These are phyloP conservation scores for Hymenochirus boettgeri DNA, from an alignment of 2,113 vertebrate genomes.

Conservation along the genomic window DNA sequence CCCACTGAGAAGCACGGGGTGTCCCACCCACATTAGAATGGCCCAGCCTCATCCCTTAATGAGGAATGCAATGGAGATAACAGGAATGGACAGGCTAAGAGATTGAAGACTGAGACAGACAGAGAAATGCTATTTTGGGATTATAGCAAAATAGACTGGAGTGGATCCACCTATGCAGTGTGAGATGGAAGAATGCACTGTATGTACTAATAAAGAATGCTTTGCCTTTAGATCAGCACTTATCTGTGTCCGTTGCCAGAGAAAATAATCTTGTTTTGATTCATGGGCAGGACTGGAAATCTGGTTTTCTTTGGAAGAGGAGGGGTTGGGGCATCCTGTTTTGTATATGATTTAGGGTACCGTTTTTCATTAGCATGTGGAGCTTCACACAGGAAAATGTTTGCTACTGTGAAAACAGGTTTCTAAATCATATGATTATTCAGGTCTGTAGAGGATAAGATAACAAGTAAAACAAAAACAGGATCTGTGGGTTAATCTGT, in stretches of 20 bases:
- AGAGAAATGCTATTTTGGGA: background rate
- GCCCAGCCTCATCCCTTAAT: background rate
- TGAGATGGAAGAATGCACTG: background rate
- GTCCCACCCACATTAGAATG: background rate
- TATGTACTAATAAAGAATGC: background rate
- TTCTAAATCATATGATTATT: slow-evolving; percentile 16
- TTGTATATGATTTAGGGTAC: slow-evolving; percentile 17
- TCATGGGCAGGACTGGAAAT: background rate
- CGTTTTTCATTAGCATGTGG: background rate
- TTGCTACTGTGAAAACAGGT: slow-evolving; percentile 17
- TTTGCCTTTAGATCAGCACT: background rate
- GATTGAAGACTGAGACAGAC: too few species aligned
- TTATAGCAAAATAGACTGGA: background rate
- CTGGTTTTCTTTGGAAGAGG: background rate
- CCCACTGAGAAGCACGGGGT: background rate
- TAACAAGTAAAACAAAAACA: slow-evolving; percentile 22
- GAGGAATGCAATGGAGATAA: background rate
- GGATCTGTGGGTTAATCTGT: slow-evolving; percentile 27
- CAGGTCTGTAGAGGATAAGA: slow-evolving; percentile 12
- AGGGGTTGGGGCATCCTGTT: slow-evolving; percentile 17
- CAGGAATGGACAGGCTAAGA: background rate
- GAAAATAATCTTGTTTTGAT: background rate
- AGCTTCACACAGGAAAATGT: slow-evolving; percentile 6
- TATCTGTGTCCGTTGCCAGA: background rate
- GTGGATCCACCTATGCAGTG: background rate